Percentiles rank a stretch among this genome's conserved stretches.
Conservation (phyloP, 2,113 vertebrate genomes). For the Bufo bufo region DNA sequence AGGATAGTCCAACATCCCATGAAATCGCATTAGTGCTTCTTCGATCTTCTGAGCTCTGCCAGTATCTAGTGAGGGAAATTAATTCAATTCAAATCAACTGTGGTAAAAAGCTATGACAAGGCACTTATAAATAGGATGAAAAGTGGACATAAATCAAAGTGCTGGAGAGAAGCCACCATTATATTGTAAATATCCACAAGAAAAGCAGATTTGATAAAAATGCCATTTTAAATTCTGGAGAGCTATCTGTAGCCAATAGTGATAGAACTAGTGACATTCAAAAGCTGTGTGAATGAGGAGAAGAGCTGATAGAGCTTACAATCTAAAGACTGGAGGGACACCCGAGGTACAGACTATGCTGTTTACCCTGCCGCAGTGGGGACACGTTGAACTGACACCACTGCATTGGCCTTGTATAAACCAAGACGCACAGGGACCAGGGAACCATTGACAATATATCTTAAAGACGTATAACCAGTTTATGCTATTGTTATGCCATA, state of each 20-base stretch:
- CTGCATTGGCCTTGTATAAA: too few species aligned
- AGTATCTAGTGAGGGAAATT: slow-evolving; percentile 32
- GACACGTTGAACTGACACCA: too few species aligned
- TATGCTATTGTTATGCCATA: too few species aligned
- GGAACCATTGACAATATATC: too few species aligned
- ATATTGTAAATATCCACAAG: slow-evolving; percentile 11
- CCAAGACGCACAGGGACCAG: too few species aligned
- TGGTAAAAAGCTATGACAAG: slow-evolving; percentile 34
- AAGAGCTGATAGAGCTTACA: not conserved
- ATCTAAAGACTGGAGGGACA: not conserved
- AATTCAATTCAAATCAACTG: slow-evolving; percentile 45
- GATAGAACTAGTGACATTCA: not conserved
- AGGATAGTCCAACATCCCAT: slow-evolving; percentile 29
- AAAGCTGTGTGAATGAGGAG: not conserved
- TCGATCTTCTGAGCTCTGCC: slow-evolving; percentile 22
- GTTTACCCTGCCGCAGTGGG: not conserved
- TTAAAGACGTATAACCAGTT: too few species aligned
- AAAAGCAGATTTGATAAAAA: slow-evolving; percentile 16
- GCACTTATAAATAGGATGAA: slow-evolving; percentile 27
- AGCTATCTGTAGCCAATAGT: not conserved
- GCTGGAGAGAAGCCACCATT: slow-evolving; percentile 15
- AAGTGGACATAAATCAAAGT: slow-evolving; percentile 32
- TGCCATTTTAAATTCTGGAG: not conserved
- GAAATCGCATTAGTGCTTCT: slow-evolving; percentile 43
- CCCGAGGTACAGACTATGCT: not conserved